phyloP scores from a whole-genome alignment of 2,113 vertebrate species.

The Sialia sialis region DNA sequence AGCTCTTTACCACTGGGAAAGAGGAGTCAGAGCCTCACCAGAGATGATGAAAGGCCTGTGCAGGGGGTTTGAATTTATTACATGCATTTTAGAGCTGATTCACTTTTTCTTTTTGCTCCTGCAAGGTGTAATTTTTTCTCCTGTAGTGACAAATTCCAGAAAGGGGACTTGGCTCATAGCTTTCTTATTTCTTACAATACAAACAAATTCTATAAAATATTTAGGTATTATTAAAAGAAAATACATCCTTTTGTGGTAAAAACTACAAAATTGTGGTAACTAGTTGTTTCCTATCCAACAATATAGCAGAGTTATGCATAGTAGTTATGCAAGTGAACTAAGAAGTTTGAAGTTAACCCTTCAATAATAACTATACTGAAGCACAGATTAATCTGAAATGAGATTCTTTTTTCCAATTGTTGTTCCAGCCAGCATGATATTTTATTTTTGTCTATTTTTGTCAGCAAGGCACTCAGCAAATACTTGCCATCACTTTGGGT shows the following conservation, averaged over 20 bases:
- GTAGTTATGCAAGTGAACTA: neutral
- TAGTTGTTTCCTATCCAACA: neutral
- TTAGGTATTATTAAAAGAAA: neutral
- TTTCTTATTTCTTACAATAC: neutral
- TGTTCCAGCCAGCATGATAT: neutral
- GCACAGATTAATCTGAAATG: conserved; percentile 1
- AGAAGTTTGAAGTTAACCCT: neutral
- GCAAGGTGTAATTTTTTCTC: neutral
- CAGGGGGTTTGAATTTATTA: neutral
- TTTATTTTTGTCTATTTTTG: conserved; percentile 53
- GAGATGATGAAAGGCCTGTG: neutral
- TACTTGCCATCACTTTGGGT: conserved; percentile 39
- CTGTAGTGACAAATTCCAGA: neutral
- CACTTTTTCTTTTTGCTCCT: neutral
- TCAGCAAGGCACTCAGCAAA: conserved; percentile 43
- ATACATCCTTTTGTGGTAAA: neutral
- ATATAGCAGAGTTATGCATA: neutral
- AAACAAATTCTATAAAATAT: neutral
- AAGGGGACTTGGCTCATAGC: neutral
- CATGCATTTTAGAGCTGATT: neutral
- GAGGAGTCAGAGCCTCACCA: neutral
- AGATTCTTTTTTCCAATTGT: conserved; percentile 7
- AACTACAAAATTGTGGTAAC: neutral
- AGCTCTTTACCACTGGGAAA: neutral
- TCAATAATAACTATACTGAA: neutral